These are phyloP conservation scores for Smittia sp. DNA, from an alignment of 2,888 invertebrate genomes.

Conservation along the genomic window DNA sequence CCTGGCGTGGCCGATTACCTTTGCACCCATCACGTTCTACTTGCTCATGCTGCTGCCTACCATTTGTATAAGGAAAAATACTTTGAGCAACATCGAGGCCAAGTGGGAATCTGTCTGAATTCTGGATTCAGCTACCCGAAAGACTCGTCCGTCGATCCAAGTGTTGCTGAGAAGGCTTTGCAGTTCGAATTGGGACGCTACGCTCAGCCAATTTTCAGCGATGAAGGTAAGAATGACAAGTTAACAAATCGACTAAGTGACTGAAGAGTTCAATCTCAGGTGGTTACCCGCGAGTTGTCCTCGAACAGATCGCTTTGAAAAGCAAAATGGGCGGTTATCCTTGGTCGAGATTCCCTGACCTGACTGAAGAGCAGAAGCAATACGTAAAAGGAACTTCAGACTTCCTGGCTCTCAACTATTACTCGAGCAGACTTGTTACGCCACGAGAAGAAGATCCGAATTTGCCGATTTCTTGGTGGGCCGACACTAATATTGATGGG, in stretches of 20 bases:
- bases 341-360: slow-evolving; percentile 54
- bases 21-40: slow-evolving; percentile 55
- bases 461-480: slow-evolving; percentile 55
- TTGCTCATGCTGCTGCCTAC: slow-evolving; percentile 59
- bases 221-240: slow-evolving; percentile 23
- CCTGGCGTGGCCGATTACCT: slow-evolving; percentile 56
- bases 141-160: slow-evolving; percentile 2
- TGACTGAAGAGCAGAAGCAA: slow-evolving; percentile 47
- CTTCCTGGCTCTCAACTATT: slow-evolving; percentile 49
- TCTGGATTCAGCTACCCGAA: slow-evolving; percentile 46
- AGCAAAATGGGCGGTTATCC: slow-evolving; percentile 53
- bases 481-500: slow-evolving; percentile 51
- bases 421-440: slow-evolving; percentile 46
- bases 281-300: slow-evolving; percentile 58
- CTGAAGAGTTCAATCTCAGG: slow-evolving; percentile 47
- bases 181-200: slow-evolving; percentile 24
- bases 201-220: slow-evolving; percentile 53
- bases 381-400: slow-evolving; percentile 46
- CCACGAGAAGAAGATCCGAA: slow-evolving; percentile 45
- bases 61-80: slow-evolving; percentile 52
- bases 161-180: slow-evolving; percentile 23
- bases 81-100: slow-evolving; percentile 46
- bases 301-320: slow-evolving; percentile 50
- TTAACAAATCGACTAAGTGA: no score
- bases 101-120: slow-evolving; percentile 47